Evolutionary conservation across 2,888 invertebrate genomes (phyloP).

Genomic region (Busseola fusca): DNA sequence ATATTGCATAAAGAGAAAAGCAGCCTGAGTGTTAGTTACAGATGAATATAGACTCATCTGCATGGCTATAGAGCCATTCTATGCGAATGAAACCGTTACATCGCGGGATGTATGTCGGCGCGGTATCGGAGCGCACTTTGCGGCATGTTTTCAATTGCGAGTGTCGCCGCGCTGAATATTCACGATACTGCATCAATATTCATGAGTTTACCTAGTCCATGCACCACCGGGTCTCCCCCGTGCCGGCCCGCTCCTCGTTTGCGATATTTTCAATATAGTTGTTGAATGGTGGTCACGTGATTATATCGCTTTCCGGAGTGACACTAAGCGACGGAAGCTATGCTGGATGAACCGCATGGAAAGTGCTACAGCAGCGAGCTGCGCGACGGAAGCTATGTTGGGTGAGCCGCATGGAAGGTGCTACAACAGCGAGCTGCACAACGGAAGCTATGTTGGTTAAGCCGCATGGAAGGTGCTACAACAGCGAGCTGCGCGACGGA

Average conservation of each 20-base stretch:
- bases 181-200: conserved; percentile 81
- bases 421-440: conserved; percentile 4
- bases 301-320: conserved; percentile 34
- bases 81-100: neutral
- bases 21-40: neutral
- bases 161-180: conserved; percentile 80
- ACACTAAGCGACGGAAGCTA: conserved; percentile 3
- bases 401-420: neutral
- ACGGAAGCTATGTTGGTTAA: no score
- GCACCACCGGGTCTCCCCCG: conserved; percentile 38
- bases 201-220: conserved; percentile 71
- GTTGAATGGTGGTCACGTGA: conserved; percentile 49
- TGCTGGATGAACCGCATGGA: neutral
- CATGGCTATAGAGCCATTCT: no score
- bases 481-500: no score
- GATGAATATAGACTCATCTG: neutral
- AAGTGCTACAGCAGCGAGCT: conserved; percentile 10
- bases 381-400: no score
- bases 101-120: neutral
- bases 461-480: no score
- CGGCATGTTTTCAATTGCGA: conserved; percentile 80
- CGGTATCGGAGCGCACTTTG: conserved; percentile 64
- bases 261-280: conserved; percentile 51
- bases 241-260: conserved; percentile 26
- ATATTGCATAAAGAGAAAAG: neutral